A percentile compares a stretch with the other conserved stretches of the same genome.
These are phyloP conservation scores for Synanthedon formicaeformis DNA, from an alignment of 2,888 invertebrate genomes.

Conservation along the genomic window DNA sequence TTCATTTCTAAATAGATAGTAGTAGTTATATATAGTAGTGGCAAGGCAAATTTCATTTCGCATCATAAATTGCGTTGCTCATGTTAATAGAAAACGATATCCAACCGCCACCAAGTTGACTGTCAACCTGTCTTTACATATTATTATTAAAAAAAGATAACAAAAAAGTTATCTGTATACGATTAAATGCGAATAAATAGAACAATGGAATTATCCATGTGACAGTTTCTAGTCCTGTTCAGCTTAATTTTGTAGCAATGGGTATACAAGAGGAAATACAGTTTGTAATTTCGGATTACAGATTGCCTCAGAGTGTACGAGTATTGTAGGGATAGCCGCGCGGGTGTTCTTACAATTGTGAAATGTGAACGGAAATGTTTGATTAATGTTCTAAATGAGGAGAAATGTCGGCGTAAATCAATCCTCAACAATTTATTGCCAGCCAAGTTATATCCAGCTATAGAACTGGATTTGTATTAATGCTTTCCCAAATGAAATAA, in stretches of 20 bases:
- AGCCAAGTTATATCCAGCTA: background rate
- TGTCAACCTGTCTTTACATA: too few relatives aligned
- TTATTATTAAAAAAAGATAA: background rate
- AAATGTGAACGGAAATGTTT: conserved; percentile 20
- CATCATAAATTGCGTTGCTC: too few relatives aligned
- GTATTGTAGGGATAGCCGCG: conserved; percentile 15
- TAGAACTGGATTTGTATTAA: background rate
- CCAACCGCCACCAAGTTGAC: too few relatives aligned
- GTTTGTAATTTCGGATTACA: too few relatives aligned
- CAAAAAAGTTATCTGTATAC: background rate
- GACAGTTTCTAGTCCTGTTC: too few relatives aligned
- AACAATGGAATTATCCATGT: background rate
- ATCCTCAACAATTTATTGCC: conserved; percentile 22
- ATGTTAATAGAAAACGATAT: too few relatives aligned
- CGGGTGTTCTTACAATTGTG: conserved; percentile 5
- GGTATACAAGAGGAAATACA: too few relatives aligned
- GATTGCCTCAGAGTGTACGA: conserved; percentile 1
- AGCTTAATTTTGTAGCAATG: too few relatives aligned
- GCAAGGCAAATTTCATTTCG: too few relatives aligned
- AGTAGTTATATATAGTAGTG: too few relatives aligned
- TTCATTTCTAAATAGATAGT: too few relatives aligned
- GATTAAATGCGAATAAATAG: background rate
- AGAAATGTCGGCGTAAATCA: conserved; percentile 25
- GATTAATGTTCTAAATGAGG: conserved; percentile 26
- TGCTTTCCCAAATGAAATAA: too few relatives aligned